These are phyloP conservation scores for Mormyrus hasselquistii DNA, from an alignment of 2,797 vertebrate genomes.

Conservation along the genomic window DNA sequence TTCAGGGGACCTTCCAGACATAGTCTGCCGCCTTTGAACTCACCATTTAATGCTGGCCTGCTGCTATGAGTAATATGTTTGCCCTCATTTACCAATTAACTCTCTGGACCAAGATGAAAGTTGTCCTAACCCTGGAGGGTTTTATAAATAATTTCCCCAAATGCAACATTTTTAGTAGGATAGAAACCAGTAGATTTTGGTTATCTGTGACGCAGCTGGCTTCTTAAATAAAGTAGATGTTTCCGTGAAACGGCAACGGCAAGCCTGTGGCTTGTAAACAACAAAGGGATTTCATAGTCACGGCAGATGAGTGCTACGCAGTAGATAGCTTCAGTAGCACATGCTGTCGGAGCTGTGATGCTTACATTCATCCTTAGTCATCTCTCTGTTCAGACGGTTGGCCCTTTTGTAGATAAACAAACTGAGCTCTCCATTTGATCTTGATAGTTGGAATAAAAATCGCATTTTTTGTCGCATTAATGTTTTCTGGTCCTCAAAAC, in stretches of 20 bases:
- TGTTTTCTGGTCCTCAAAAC: background rate
- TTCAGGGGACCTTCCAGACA: slow-evolving; percentile 1
- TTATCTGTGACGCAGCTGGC: background rate
- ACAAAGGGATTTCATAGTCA: background rate
- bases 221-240: background rate
- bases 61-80: background rate
- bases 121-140: background rate
- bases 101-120: background rate
- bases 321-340: background rate
- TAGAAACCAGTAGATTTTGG: background rate
- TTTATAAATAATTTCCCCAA: background rate
- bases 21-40: background rate
- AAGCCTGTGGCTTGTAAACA: background rate
- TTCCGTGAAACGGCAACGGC: background rate
- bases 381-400: background rate
- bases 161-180: background rate
- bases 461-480: background rate
- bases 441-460: background rate
- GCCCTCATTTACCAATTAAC: background rate
- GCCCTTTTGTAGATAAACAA: background rate
- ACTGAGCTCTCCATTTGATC: background rate
- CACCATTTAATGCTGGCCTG: background rate
- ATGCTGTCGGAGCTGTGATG: background rate
- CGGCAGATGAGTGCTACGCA: background rate
- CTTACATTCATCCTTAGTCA: background rate